A percentile compares a stretch with the other conserved stretches of the same genome.
Conservation (phyloP, 2,888 invertebrate species). For the Ecdyonurus torrentis region DNA sequence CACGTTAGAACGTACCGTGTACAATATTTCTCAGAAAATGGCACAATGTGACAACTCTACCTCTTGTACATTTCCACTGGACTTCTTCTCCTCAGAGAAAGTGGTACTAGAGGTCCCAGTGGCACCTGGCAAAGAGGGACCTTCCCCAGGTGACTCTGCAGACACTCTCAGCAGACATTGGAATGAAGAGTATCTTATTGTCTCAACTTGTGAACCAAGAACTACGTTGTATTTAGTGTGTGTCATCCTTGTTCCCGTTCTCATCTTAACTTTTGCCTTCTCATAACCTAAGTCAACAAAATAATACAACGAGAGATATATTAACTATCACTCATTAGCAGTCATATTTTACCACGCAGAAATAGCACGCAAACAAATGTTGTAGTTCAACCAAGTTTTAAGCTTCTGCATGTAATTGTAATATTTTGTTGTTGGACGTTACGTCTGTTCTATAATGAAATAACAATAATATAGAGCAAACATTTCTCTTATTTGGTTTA, state of each 20-base stretch:
- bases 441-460: too few relatives aligned
- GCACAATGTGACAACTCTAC: conserved; percentile 46
- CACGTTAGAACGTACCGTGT: conserved; percentile 49
- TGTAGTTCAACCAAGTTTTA: too few relatives aligned
- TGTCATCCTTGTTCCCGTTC: conserved; percentile 49
- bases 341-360: too few relatives aligned
- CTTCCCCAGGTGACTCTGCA: conserved; percentile 10
- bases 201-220: conserved; percentile 57
- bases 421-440: too few relatives aligned
- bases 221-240: conserved; percentile 50
- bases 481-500: too few relatives aligned
- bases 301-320: too few relatives aligned
- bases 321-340: too few relatives aligned
- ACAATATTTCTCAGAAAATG: conserved; percentile 44
- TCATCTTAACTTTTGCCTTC: conserved; percentile 54
- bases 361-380: too few relatives aligned
- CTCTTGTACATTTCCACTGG: conserved; percentile 43
- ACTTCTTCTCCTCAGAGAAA: conserved; percentile 51
- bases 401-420: too few relatives aligned
- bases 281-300: too few relatives aligned
- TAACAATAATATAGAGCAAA: too few relatives aligned
- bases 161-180: conserved; percentile 24
- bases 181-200: conserved; percentile 56
- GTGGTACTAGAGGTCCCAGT: conserved; percentile 51
- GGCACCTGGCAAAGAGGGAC: conserved; percentile 28